Base-by-base conservation (phyloP, 1,140 invertebrate species). In the Leptinotarsa undecemlineata region DNA sequence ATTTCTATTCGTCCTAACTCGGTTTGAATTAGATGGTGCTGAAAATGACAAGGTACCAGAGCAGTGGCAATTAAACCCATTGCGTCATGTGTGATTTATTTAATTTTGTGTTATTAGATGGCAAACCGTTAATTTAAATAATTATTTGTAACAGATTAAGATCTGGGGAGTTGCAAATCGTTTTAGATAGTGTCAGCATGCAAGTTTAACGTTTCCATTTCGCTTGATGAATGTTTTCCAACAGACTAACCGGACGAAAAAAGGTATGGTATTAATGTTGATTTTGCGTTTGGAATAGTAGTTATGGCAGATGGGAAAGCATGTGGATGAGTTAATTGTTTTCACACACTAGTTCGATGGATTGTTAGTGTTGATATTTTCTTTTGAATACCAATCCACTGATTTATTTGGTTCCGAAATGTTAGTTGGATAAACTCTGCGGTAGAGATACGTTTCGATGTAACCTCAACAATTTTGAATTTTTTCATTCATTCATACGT, bases 21-120 rank as follows among this genome's bases (percentile, higher is more conserved):
- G n/a, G n/a, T 57, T 57, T 57, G 51, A 57, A 57, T 57, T 57
- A 57, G 51, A 57, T 57, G 51, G 15, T 17, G 51, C 51, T 57
- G 51, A 19, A 57, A 57, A 57, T 57, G 51, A 57, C 51, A 57
- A 57, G 51, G 51, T 57, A 57, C 51, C 51, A 19, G 51, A 15
- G n/a, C 51, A 5, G 4, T 4, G 51, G 51, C 51, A 57, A 57
- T 57, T 57, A 57, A 57, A 57, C 51, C n/a, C 51, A 57, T 57
- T 57, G 51, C 6, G 51, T 57, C 51, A 57, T 57, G 51, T 57
- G 51, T 57, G 51, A 57, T 57, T 57, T 57, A 57, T 57, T 57
- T 57, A 57, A 57, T 57, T 57, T 57, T 57, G 51, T 57, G 51
- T 57, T 57, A 57, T n/a, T 57, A 57, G 51, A 57, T 57, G 51